A percentile compares a stretch with the other conserved stretches of the same genome.
phyloP scores from a whole-genome alignment of 2,888 invertebrate genomes.

The Cartodere bifasciata region DNA sequence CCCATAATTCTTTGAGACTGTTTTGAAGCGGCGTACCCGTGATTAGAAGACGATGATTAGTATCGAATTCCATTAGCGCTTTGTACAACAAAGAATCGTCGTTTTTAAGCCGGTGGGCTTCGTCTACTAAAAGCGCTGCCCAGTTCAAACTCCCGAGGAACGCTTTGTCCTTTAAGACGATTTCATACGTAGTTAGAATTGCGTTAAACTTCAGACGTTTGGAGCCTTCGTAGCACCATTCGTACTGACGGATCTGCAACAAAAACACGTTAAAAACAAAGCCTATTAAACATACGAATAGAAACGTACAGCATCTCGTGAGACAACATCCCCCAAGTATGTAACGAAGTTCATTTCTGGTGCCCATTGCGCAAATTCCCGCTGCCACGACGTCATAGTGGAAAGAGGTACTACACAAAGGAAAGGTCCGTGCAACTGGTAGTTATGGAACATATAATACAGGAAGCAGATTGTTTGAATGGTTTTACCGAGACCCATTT shows the following conservation, averaged over 20 bases:
- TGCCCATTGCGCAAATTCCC: constrained; percentile 93
- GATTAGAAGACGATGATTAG: constrained; percentile 80
- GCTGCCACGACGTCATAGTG: constrained; percentile 99
- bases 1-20: constrained; percentile 97
- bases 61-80: constrained; percentile 88
- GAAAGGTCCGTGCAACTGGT: constrained; percentile 91
- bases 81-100: constrained; percentile 95
- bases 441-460: constrained; percentile 80
- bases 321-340: constrained; percentile 89
- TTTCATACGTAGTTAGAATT: constrained; percentile 93
- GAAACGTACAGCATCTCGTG: constrained; percentile 73
- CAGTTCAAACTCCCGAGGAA: constrained; percentile 84
- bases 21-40: constrained; percentile 98
- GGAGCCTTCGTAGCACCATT: constrained; percentile 87
- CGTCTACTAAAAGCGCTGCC: constrained; percentile 92
- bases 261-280: constrained; percentile 5
- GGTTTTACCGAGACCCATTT: constrained; percentile 98
- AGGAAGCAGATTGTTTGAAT: constrained; percentile 93
- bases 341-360: constrained; percentile 95
- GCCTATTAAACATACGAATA: not conserved
- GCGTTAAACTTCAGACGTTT: constrained; percentile 94
- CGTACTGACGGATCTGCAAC: constrained; percentile 80
- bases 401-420: constrained; percentile 94
- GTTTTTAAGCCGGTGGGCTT: constrained; percentile 97
- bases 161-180: constrained; percentile 84